Evolutionary conservation across 2,797 vertebrate species (phyloP).

Genomic region (Enteromius thamalakanensis): DNA sequence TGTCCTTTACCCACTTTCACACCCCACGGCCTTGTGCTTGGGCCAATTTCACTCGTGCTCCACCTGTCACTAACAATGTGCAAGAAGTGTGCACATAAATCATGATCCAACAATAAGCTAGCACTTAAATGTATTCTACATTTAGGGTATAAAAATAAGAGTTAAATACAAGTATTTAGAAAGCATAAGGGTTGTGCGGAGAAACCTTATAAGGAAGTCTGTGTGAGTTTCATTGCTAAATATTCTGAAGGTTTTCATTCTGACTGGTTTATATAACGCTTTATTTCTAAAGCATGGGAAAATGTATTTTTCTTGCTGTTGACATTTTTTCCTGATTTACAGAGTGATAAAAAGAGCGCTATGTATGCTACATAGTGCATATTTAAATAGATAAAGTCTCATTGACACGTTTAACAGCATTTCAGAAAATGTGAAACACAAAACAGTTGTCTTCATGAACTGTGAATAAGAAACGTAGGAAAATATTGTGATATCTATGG

Average conservation of each 20-base stretch:
- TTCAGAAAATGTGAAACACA: background rate
- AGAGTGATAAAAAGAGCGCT: background rate
- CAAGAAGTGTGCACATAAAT: background rate
- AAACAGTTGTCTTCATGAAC: background rate
- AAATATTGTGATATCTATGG: background rate
- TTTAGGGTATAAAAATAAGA: background rate
- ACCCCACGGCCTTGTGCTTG: background rate
- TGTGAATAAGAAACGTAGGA: background rate
- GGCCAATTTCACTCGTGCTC: background rate
- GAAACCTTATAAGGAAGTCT: background rate
- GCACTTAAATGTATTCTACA: background rate
- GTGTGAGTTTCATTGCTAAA: background rate
- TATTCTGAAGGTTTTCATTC: background rate
- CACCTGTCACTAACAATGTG: background rate
- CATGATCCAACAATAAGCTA: background rate
- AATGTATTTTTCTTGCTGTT: background rate
- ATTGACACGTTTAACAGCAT: background rate
- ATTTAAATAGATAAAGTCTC: background rate
- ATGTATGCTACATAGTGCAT: background rate
- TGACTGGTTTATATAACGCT: background rate
- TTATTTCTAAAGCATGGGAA: background rate
- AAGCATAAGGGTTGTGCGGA: background rate
- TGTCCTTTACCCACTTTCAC: conserved; percentile 69
- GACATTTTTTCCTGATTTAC: background rate
- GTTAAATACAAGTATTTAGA: background rate